phyloP scores from a whole-genome alignment of 2,797 vertebrate species.

The Vireo griseus region DNA sequence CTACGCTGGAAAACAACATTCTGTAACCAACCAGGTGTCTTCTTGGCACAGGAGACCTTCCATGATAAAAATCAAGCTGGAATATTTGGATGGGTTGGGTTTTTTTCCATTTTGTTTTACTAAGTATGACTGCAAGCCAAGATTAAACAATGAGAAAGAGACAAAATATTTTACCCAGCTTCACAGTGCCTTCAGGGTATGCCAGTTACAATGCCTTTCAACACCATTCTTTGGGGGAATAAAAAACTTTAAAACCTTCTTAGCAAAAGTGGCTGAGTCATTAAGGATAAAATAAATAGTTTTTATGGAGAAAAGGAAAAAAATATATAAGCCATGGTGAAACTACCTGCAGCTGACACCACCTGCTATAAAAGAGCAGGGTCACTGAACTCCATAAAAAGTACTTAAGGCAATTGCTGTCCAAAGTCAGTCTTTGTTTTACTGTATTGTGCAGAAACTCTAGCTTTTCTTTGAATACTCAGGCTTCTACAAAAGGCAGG shows the following conservation, averaged over 20 bases:
- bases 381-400: not conserved
- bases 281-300: not conserved
- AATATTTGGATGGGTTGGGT: slow-evolving; percentile 11
- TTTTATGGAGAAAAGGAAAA: not conserved
- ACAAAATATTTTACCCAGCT: not conserved
- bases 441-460: not conserved
- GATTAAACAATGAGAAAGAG: slow-evolving; percentile 14
- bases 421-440: not conserved
- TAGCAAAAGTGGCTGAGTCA: not conserved
- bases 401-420: not conserved
- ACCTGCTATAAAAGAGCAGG: not conserved
- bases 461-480: not conserved
- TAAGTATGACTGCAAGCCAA: slow-evolving; percentile 32
- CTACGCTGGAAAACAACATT: not conserved
- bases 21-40: slow-evolving; percentile 3
- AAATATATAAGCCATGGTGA: not conserved
- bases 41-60: not conserved
- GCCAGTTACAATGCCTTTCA: slow-evolving; percentile 40
- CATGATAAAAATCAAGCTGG: slow-evolving; percentile 41
- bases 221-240: not conserved
- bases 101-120: slow-evolving; percentile 29
- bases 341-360: slow-evolving; percentile 6
- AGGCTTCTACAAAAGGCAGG: not conserved
- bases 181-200: not conserved
- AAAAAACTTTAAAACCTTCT: not conserved